These are phyloP conservation scores for Pecten maximus DNA, from an alignment of 2,888 invertebrate species.

Conservation along the genomic window DNA sequence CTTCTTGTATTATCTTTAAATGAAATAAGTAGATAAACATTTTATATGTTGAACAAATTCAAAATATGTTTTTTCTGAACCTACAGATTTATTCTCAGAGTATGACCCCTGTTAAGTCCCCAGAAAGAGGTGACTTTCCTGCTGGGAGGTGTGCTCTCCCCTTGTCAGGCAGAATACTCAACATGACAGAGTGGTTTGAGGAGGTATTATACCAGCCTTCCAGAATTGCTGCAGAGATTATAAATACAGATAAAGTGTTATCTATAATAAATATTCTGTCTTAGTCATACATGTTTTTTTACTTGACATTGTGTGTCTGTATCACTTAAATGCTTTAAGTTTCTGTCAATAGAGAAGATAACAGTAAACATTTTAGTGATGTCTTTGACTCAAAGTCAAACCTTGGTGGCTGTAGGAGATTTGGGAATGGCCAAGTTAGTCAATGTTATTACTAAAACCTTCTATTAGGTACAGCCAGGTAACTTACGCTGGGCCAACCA, in stretches of 20 bases:
- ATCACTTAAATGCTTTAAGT: not conserved
- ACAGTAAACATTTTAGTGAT: not conserved
- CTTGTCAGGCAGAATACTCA: not conserved
- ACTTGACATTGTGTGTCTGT: not conserved
- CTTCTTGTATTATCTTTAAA: no score
- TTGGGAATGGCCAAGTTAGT: no score
- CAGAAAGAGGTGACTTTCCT: not conserved
- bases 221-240: not conserved
- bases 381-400: not conserved
- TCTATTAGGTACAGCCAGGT: no score
- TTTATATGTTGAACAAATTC: no score
- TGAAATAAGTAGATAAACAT: no score
- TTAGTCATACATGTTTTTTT: constrained; percentile 5
- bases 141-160: not conserved
- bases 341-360: not conserved
- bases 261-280: constrained; percentile 1
- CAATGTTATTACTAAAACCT: no score
- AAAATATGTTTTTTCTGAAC: no score
- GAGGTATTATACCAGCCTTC: not conserved
- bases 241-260: not conserved
- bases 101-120: not conserved
- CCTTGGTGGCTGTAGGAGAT: not conserved
- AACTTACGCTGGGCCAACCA: no score
- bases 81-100: not conserved
- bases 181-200: not conserved